Conservation (phyloP, 2,113 vertebrate genomes). For the Apodemus speciosus region DNA sequence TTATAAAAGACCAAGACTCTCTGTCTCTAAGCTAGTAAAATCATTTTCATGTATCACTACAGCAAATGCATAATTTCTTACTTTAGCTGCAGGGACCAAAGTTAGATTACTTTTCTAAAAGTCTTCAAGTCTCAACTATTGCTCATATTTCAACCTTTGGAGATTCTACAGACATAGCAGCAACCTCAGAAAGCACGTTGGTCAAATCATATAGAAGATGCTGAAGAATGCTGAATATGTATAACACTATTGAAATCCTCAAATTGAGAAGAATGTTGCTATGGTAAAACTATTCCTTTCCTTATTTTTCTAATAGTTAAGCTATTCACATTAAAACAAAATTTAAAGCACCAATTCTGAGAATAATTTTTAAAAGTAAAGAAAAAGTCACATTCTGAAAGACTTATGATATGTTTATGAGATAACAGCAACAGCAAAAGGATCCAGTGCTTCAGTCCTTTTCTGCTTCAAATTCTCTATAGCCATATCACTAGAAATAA, state of each 20-base stretch:
- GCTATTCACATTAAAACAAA: slow-evolving; percentile 1
- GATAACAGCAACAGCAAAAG: neutral
- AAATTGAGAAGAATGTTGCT: neutral
- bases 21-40: slow-evolving; percentile 1
- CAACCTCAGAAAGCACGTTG: neutral
- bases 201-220: neutral
- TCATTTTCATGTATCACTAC: slow-evolving; percentile 41
- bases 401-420: neutral
- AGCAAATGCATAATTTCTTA: slow-evolving; percentile 16
- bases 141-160: neutral
- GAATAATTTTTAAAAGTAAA: neutral
- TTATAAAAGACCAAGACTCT: slow-evolving; percentile 26
- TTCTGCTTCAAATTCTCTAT: neutral
- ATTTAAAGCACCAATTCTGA: neutral
- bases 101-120: slow-evolving; percentile 30
- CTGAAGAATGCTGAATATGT: neutral
- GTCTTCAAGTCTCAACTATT: slow-evolving; percentile 29
- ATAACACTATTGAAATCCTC: neutral
- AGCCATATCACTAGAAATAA: neutral
- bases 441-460: neutral
- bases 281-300: neutral
- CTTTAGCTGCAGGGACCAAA: neutral
- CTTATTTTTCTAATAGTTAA: neutral
- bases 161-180: neutral
- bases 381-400: slow-evolving; percentile 11